Base-by-base conservation (phyloP, 2,797 vertebrate species). In the Salmo trutta region DNA sequence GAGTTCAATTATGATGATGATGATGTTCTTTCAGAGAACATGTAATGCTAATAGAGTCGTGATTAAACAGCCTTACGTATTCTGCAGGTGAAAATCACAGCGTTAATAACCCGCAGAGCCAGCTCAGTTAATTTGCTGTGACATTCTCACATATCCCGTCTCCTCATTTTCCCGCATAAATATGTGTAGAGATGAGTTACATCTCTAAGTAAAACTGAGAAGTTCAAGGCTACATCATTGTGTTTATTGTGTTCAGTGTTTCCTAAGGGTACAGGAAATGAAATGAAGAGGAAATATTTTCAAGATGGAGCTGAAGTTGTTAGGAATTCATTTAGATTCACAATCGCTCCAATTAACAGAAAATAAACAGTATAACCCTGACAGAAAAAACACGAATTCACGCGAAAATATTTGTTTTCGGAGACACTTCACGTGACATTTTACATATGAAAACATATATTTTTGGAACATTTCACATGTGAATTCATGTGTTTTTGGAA, bases 81-180 rank as follows among this genome's bases (percentile, higher is more conserved):
- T 73, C 4, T 80, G 56, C 73, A 78, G 75, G n/a, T 79, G 76
- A 78, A 79, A 52, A 76, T 75, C 64, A 17, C 70, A 71, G 54
- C 51, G 73, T 62, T 75, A 79, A 75, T 73, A 72, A 54, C 54
- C 5, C 4, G 8, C 5, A 15, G 52, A 36, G 15, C 53, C 31
- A 41, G 33, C 21, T 74, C 21, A 51, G 16, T 68, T 75, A 74
- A 72, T 75, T 75, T 53, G 62, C 52, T 74, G 52, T 73, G 73
- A 82, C 71, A 74, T 59, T 69, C 65, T 51, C 72, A 70, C 53
- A 14, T 54, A 70, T 53, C 24, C 33, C 2, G 10, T 17, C 29
- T 54, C 74, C 52, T 56, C 24, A 24, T 41, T 67, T 27, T 52
- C 16, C 53, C 21, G 8, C 51, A n/a, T 52, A 27, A 53, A 31